Conservation (phyloP, 2,113 vertebrate species). For the Dasyornis broadbenti region DNA sequence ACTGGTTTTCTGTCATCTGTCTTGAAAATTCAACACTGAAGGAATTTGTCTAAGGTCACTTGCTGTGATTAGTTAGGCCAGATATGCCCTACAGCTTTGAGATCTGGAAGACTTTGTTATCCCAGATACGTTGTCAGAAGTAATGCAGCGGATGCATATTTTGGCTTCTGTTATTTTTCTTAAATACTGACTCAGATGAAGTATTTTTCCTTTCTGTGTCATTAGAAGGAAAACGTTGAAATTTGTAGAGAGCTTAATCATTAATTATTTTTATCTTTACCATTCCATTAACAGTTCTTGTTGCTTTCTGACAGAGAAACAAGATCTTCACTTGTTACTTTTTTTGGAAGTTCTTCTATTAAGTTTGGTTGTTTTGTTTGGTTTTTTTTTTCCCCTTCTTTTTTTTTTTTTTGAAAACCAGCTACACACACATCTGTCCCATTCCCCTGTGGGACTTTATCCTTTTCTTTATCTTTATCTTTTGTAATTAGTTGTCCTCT, state of each 20-base stretch:
- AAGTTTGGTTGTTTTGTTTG: background rate
- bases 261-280: background rate
- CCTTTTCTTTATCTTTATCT: background rate
- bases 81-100: background rate
- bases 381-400: rapidly evolving
- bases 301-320: background rate
- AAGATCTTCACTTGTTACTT: background rate
- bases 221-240: background rate
- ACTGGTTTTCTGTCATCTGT: background rate
- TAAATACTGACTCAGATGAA: background rate
- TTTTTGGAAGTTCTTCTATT: background rate
- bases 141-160: background rate
- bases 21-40: background rate
- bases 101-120: background rate
- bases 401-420: background rate
- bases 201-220: background rate
- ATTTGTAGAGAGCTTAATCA: background rate
- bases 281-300: background rate
- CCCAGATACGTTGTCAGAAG: background rate
- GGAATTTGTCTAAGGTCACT: background rate
- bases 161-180: background rate
- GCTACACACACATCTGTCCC: rapidly evolving
- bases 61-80: background rate
- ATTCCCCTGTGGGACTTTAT: rapidly evolving
- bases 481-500: background rate